phyloP scores from a whole-genome alignment of 1,140 invertebrate species.

The Drosophila arizonae region DNA sequence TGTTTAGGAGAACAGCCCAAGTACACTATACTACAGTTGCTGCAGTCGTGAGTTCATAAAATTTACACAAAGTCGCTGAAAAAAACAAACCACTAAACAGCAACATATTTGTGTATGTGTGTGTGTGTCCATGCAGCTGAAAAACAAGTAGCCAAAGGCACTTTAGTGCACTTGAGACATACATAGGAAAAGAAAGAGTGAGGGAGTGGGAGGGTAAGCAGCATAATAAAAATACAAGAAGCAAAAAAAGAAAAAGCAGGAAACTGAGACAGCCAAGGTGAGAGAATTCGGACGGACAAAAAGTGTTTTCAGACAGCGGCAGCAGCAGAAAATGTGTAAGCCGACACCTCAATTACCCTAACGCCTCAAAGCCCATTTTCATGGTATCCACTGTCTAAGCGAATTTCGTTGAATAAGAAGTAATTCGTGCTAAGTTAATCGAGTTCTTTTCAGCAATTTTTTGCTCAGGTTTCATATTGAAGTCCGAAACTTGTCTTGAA shows the following conservation, averaged over 20 bases:
- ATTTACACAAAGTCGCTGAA: slow-evolving; percentile 21
- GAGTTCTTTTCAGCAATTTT: too few species aligned
- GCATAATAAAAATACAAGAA: neutral
- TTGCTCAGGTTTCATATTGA: neutral
- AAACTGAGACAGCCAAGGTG: slow-evolving; percentile 15
- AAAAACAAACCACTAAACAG: slow-evolving; percentile 11
- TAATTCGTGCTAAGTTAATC: too few species aligned
- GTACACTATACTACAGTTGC: neutral
- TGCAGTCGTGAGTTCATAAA: neutral
- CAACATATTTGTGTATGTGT: neutral
- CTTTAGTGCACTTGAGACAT: slow-evolving; percentile 49
- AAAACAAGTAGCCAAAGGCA: slow-evolving; percentile 39
- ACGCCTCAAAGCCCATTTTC: neutral
- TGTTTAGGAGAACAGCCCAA: slow-evolving; percentile 8
- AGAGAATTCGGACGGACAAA: slow-evolving; percentile 11
- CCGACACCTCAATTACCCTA: slow-evolving; percentile 17
- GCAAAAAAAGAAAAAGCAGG: neutral
- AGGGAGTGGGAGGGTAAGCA: too few species aligned
- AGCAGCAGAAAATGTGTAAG: slow-evolving; percentile 12
- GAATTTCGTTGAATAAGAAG: too few species aligned
- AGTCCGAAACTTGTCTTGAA: neutral
- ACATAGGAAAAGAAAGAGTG: slow-evolving; percentile 1
- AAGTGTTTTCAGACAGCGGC: slow-evolving; percentile 39
- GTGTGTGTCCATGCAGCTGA: neutral
- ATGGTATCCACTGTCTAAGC: too few species aligned